These are phyloP conservation scores for Sparus aurata DNA, from an alignment of 2,797 vertebrate genomes.

Conservation along the genomic window DNA sequence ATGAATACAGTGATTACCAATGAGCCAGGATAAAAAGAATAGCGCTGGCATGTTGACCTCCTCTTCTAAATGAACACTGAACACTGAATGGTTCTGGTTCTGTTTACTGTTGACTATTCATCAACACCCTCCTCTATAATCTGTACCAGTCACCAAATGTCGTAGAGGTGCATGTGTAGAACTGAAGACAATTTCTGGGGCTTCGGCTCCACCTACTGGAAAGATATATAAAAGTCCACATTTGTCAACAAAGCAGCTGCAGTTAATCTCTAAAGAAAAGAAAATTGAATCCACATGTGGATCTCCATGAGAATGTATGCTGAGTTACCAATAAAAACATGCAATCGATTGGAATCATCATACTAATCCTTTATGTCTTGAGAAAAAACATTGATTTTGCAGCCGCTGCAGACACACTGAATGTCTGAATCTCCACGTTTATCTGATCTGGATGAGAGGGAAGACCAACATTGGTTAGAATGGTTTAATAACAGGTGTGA, in stretches of 20 bases:
- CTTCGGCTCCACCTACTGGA: constrained; percentile 62
- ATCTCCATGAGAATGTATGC: too few relatives aligned
- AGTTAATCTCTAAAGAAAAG: neutral
- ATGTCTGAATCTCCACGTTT: constrained; percentile 31
- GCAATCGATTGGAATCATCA: neutral
- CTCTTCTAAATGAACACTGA: neutral
- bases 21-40: constrained; percentile 15
- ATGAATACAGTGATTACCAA: constrained; percentile 12
- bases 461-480: neutral
- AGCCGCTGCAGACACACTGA: neutral
- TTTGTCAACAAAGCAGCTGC: neutral
- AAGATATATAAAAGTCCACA: neutral
- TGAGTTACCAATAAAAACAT: neutral
- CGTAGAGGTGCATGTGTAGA: neutral
- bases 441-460: neutral
- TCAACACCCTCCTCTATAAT: neutral
- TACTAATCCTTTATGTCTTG: neutral
- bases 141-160: neutral
- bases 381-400: neutral
- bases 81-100: neutral
- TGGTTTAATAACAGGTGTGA: constrained; percentile 14
- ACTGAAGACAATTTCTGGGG: constrained; percentile 29
- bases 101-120: neutral
- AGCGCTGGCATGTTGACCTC: constrained; percentile 32
- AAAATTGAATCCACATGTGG: too few relatives aligned